Evolutionary conservation across 2,888 invertebrate species (phyloP), one percentile per base, ranked within the genome.

Genomic region (Drosophila antonietae): DNA sequence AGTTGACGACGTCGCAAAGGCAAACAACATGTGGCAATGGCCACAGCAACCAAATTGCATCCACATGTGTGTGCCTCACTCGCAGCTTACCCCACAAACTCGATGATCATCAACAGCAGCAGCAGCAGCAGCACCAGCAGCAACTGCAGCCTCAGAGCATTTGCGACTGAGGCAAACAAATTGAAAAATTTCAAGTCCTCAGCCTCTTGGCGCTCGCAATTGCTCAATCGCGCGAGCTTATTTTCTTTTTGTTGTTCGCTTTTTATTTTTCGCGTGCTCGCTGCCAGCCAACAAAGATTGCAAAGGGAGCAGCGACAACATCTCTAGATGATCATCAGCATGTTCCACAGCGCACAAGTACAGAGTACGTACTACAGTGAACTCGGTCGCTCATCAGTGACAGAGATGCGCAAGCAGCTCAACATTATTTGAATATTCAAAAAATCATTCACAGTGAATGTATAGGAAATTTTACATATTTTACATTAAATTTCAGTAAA

Each of bases 141-240:
- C 60, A n/a, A 23, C 23, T 4, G 23, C 23, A 14, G 18, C 74
- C 20, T 20, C 28, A 28, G 28, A 68, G 73, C 72, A 75, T 76
- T 75, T 39, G 59, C 67, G 51, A 73, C 28, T 31, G 55, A 41
- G 41, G 81, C 73, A 78, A 84, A 75, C 87, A 87, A 89, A 88
- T 85, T 85, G 83, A 83, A 89, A 88, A 85, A 82, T 81, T 87
- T 75, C 81, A 81, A 87, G 83, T 88, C 87, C 89, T 87, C 87
- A 77, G 75, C 73, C 83, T 84, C 83, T 87, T 81, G 82, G 75
- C 78, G 87, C 87, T 80, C 78, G 70, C 88, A 78, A 83, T 84
- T 89, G 87, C 87, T 87, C 88, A 87, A 85, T 87, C 85, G 80
- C 65, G 75, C 63, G 60, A 51, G 31, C 31, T 56, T 43, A 31